A percentile compares a stretch with the other conserved stretches of the same genome.
Conservation (phyloP, 2,113 vertebrate species). For the Axis porcinus region DNA sequence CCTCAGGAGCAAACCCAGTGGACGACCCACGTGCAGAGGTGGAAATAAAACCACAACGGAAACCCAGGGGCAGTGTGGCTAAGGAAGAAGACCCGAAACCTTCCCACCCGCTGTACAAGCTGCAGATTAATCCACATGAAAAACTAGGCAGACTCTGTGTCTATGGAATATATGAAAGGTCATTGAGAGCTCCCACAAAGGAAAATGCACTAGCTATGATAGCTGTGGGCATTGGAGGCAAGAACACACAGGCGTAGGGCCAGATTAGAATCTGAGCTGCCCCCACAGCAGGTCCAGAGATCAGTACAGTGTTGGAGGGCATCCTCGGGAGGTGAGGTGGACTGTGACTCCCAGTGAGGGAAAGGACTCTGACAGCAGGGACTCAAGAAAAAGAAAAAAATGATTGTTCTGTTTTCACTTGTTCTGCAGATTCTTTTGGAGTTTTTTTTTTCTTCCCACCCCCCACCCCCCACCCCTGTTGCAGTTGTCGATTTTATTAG, state of each 20-base stretch:
- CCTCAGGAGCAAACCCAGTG: neutral
- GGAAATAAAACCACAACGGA: neutral
- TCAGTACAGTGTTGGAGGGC: neutral
- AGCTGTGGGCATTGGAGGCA: neutral
- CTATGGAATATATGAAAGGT: neutral
- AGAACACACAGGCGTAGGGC: neutral
- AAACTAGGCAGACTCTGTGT: neutral
- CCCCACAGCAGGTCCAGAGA: neutral
- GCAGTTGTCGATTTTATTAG: neutral
- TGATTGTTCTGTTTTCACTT: neutral
- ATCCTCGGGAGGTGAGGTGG: neutral
- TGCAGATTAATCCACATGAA: too few species aligned
- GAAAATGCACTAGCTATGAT: neutral
- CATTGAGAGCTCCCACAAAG: rapidly evolving
- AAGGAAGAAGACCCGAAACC: neutral
- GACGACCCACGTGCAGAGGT: neutral
- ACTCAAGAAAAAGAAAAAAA: neutral
- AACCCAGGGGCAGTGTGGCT: neutral
- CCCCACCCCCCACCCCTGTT: rapidly evolving
- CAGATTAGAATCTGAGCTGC: neutral
- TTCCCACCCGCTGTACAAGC: neutral
- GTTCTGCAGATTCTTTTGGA: neutral
- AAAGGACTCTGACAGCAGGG: neutral
- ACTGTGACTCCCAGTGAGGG: neutral
- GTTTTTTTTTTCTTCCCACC: too few species aligned